These are phyloP conservation scores for Bubalus kerabau DNA, from an alignment of 2,113 vertebrate genomes.

Conservation along the genomic window DNA sequence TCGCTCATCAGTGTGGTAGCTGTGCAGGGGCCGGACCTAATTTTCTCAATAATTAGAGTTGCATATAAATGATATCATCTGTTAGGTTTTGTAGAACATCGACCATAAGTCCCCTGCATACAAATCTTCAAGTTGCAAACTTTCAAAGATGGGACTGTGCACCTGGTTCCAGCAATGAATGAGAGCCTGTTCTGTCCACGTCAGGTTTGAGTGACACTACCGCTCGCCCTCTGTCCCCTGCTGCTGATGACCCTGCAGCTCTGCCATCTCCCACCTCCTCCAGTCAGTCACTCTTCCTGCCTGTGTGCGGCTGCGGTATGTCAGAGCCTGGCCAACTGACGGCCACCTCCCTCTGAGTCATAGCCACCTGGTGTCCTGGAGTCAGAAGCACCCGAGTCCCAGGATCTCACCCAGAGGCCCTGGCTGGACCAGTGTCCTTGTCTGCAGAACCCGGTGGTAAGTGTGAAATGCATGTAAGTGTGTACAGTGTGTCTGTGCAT, in stretches of 20 bases:
- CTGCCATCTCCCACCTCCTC: not conserved
- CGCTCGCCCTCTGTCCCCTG: not conserved
- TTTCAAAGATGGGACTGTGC: not conserved
- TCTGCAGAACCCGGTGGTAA: not conserved
- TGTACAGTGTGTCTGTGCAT: not conserved
- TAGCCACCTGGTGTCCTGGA: not conserved
- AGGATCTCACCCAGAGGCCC: not conserved
- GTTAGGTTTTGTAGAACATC: constrained; percentile 85
- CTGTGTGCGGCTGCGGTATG: not conserved
- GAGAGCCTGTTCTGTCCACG: not conserved
- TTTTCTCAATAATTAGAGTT: constrained; percentile 79
- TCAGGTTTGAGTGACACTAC: not conserved
- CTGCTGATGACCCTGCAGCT: not conserved
- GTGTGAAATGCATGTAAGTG: not conserved
- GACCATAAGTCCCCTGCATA: not conserved
- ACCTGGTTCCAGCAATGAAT: not conserved
- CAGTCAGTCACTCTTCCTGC: not conserved
- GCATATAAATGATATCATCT: constrained; percentile 83
- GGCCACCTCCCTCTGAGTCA: too few relatives aligned
- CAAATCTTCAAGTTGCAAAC: not conserved
- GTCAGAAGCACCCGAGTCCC: rapidly evolving
- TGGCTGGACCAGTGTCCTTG: not conserved
- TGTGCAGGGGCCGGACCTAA: constrained; percentile 79
- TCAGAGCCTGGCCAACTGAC: not conserved
- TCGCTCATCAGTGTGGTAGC: constrained; percentile 76